Evolutionary conservation across 2,113 vertebrate genomes (phyloP).

Genomic region (Micromys minutus): DNA sequence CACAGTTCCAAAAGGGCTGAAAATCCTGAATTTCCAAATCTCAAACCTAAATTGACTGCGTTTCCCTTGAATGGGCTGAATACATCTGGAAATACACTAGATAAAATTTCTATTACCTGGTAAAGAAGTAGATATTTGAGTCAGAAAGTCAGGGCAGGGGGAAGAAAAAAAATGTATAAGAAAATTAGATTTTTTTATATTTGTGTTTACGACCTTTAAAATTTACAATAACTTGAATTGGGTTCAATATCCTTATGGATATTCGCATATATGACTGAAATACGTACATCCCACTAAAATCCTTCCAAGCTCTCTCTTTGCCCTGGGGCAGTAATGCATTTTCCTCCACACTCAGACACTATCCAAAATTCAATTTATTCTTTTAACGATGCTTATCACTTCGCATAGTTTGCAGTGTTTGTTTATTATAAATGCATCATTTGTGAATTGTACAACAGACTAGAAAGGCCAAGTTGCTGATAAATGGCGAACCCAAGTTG

Average conservation of each 20-base stretch:
- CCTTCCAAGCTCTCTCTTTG: neutral
- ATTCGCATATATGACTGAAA: constrained; percentile 8
- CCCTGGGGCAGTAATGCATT: neutral
- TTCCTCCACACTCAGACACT: neutral
- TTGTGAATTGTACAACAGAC: neutral
- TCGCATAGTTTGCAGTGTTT: neutral
- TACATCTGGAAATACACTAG: neutral
- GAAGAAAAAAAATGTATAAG: constrained; percentile 16
- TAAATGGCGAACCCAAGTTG: neutral
- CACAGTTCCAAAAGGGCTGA: neutral
- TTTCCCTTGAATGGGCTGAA: neutral
- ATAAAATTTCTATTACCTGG: neutral
- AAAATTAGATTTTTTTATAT: constrained; percentile 37
- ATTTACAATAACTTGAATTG: constrained; percentile 6
- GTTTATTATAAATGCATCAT: neutral
- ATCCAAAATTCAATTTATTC: constrained; percentile 25
- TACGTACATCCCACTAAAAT: neutral
- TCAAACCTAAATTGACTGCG: neutral
- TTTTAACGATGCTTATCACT: neutral
- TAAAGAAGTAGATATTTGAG: constrained; percentile 23
- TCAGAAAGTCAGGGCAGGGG: neutral
- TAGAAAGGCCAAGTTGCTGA: neutral
- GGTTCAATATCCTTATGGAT: neutral
- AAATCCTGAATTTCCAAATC: neutral
- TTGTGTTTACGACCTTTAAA: constrained; percentile 51